Evolutionary conservation across 1,140 invertebrate genomes (phyloP).

Genomic region (Pachypeltis micranthus): DNA sequence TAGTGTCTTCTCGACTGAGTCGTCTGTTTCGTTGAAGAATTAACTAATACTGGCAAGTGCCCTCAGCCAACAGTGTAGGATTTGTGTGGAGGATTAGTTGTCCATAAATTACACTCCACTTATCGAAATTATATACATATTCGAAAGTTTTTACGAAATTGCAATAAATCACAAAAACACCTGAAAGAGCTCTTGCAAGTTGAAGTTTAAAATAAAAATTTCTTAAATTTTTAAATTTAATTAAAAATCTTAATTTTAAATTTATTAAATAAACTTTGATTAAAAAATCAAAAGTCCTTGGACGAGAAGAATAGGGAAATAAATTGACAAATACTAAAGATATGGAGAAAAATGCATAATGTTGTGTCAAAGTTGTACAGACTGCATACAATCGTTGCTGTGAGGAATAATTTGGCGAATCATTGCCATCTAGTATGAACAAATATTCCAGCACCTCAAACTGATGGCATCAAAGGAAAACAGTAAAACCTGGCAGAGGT

Average conservation of each 20-base stretch:
- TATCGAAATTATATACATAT: neutral
- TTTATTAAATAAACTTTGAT: neutral
- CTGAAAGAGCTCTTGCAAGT: neutral
- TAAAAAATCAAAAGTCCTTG: neutral
- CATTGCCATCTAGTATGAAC: too few species aligned
- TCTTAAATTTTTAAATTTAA: neutral
- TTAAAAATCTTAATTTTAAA: neutral
- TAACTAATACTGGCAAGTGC: neutral
- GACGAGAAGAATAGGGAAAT: too few species aligned
- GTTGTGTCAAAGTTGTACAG: too few species aligned
- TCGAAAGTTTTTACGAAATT: neutral
- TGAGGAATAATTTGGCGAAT: too few species aligned
- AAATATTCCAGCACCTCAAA: too few species aligned
- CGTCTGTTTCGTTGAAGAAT: neutral
- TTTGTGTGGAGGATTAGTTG: neutral
- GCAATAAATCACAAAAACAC: neutral
- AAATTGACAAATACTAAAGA: too few species aligned
- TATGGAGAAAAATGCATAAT: too few species aligned
- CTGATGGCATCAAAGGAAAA: too few species aligned
- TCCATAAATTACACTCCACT: neutral
- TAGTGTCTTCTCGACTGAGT: too few species aligned
- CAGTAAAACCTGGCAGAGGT: too few species aligned
- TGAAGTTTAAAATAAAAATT: neutral
- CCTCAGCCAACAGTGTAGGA: too few species aligned
- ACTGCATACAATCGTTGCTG: too few species aligned